Conservation (phyloP, 2,113 vertebrate species). For the Suncus etruscus region DNA sequence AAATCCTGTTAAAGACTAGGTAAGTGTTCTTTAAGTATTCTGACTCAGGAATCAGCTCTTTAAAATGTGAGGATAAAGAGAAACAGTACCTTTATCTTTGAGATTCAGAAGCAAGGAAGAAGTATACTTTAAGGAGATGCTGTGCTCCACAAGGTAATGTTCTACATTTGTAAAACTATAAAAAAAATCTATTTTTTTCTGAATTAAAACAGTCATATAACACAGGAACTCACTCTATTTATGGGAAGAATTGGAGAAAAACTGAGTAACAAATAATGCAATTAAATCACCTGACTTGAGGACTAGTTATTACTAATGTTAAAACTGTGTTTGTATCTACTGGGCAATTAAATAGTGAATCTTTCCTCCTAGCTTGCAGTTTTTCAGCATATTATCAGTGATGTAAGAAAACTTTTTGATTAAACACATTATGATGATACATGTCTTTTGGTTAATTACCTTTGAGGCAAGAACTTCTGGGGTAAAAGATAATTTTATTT, state of each 20-base stretch:
- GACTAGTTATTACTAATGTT: background rate
- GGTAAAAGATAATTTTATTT: background rate
- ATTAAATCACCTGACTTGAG: background rate
- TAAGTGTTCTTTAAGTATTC: background rate
- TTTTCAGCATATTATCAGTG: background rate
- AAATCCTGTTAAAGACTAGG: background rate
- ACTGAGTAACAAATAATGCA: background rate
- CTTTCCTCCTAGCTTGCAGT: background rate
- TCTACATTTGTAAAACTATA: background rate
- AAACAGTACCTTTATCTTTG: fast-evolving
- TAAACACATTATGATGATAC: background rate
- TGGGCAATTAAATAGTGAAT: background rate
- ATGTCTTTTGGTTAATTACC: background rate
- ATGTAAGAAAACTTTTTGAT: background rate
- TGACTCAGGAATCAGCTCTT: background rate
- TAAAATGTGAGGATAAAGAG: background rate
- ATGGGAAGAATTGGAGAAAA: background rate
- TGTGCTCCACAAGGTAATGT: background rate
- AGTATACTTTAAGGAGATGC: background rate
- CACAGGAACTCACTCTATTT: background rate
- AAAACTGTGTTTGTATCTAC: background rate
- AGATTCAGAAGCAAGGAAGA: background rate
- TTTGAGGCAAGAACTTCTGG: background rate
- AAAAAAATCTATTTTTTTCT: background rate
- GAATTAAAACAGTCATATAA: constrained; percentile 4